Conservation (phyloP, 1,140 invertebrate species). For the Halictus rubicundus region DNA sequence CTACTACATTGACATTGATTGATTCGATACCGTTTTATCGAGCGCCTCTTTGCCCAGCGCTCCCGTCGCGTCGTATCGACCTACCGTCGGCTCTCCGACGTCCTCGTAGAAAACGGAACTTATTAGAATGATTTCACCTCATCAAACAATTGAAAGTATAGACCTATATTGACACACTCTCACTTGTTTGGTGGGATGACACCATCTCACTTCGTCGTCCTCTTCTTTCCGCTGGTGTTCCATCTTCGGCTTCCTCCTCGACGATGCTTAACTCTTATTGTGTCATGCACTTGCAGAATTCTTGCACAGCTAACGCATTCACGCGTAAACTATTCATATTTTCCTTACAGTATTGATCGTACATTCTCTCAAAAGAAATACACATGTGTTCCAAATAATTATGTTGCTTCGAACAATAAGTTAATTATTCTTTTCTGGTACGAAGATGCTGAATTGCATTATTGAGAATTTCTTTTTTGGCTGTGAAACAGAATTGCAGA, state of each 20-base stretch:
- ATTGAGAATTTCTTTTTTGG: no score
- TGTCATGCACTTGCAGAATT: background rate
- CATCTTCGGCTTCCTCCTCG: conserved; percentile 26
- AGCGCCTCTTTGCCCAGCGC: conserved; percentile 14
- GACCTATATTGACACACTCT: conserved; percentile 81
- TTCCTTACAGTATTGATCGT: no score
- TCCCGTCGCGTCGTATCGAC: conserved; percentile 34
- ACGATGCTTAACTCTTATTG: background rate
- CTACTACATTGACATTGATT: conserved; percentile 47
- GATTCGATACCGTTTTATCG: conserved; percentile 38
- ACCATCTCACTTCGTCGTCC: conserved; percentile 70
- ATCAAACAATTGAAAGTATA: conserved; percentile 82
- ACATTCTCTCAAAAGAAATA: no score
- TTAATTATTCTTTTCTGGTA: no score
- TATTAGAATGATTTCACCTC: conserved; percentile 80
- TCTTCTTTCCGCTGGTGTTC: conserved; percentile 16
- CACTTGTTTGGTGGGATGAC: conserved; percentile 81
- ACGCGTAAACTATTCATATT: no score
- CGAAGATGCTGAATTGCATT: no score
- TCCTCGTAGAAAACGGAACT: conserved; percentile 44
- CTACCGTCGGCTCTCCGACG: conserved; percentile 53
- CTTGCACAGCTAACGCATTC: background rate
- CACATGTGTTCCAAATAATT: no score
- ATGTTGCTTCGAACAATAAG: no score
- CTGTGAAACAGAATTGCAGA: no score